Conservation (phyloP, 1,140 invertebrate genomes). For the Sinonovacula constricta region DNA sequence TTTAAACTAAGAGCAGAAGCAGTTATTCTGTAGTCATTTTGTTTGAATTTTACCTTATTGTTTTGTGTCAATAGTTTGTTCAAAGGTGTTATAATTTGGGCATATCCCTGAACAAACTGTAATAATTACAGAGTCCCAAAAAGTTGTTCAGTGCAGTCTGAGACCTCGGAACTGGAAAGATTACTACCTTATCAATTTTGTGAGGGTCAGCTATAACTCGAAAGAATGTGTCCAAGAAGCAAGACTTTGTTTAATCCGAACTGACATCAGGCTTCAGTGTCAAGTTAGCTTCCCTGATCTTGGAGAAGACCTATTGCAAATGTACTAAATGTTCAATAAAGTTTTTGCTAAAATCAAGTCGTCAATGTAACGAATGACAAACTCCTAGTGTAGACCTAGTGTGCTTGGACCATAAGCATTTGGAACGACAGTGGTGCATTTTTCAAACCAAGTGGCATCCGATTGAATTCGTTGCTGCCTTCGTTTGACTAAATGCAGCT, state of each 20-base stretch:
- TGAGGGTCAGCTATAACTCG: conserved; percentile 50
- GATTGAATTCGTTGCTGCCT: conserved; percentile 11
- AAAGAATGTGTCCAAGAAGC: conserved; percentile 55
- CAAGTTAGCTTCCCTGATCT: conserved; percentile 37
- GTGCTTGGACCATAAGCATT: conserved; percentile 14
- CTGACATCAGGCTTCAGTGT: conserved; percentile 53
- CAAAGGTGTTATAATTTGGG: conserved; percentile 75
- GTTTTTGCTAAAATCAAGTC: conserved; percentile 46
- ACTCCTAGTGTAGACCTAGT: conserved; percentile 42
- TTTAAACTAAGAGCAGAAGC: conserved; percentile 51
- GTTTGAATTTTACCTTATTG: too few species aligned
- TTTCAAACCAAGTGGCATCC: conserved; percentile 43
- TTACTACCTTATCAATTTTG: too few species aligned
- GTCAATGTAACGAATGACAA: conserved; percentile 46
- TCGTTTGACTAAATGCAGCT: conserved; percentile 3
- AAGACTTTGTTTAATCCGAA: conserved; percentile 47
- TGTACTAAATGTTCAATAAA: conserved; percentile 51
- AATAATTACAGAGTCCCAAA: conserved; percentile 78
- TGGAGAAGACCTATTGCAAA: conserved; percentile 30
- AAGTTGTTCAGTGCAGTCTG: conserved; percentile 77
- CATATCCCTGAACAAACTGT: conserved; percentile 70
- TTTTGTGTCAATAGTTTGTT: conserved; percentile 75
- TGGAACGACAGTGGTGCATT: too few species aligned
- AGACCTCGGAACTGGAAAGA: conserved; percentile 59
- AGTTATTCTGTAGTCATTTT: conserved; percentile 53